These are phyloP conservation scores for Thripadectes ignobilis DNA, from an alignment of 2,797 vertebrate species.

Conservation along the genomic window DNA sequence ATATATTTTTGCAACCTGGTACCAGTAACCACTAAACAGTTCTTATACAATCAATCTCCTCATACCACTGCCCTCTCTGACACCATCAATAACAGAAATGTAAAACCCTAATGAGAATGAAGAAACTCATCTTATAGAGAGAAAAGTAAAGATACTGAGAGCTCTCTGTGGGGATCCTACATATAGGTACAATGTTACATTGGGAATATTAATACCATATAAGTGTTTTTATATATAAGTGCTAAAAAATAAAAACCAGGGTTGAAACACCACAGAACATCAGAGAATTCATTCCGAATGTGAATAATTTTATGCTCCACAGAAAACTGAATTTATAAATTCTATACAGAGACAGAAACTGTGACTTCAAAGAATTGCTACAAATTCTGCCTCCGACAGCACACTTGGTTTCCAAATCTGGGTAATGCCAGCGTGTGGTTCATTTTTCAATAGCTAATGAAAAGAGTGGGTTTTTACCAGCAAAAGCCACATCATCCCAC, in stretches of 20 bases:
- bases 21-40: neutral
- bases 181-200: neutral
- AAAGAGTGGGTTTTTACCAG: constrained; percentile 32
- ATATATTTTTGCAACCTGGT: neutral
- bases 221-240: neutral
- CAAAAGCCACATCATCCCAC: neutral
- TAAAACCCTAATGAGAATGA: constrained; percentile 9
- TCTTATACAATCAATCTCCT: neutral
- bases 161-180: neutral
- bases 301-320: neutral
- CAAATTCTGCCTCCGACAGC: constrained; percentile 10
- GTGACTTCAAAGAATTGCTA: constrained; percentile 19
- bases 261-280: neutral
- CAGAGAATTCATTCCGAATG: neutral
- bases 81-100: neutral
- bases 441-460: constrained; percentile 22
- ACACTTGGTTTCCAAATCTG: constrained; percentile 39
- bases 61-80: neutral
- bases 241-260: neutral
- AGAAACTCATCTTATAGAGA: neutral
- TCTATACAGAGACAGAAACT: neutral
- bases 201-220: neutral
- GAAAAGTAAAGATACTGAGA: neutral
- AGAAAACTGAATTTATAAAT: neutral
- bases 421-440: neutral